Evolutionary conservation across 2,888 invertebrate species (phyloP).

Genomic region (Andrena dorsata): DNA sequence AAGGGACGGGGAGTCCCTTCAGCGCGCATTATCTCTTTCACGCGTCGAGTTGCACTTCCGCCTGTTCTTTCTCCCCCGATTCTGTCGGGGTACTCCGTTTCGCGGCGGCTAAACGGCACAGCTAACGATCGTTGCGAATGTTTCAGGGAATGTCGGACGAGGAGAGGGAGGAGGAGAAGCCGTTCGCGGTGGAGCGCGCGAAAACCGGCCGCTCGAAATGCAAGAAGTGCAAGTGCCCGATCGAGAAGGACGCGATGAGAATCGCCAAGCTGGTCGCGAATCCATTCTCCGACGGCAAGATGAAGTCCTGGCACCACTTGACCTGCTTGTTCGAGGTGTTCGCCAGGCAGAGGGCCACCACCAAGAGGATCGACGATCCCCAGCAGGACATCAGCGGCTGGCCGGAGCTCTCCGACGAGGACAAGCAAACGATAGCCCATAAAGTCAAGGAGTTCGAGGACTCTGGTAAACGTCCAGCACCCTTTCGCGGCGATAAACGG

Average conservation of each 20-base stretch:
- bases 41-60: background rate
- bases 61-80: background rate
- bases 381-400: conserved; percentile 93
- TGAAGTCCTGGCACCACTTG: conserved; percentile 95
- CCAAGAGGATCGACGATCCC: conserved; percentile 92
- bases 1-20: no score
- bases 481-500: background rate
- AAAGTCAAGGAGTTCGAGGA: conserved; percentile 89
- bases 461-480: conserved; percentile 68
- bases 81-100: background rate
- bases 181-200: conserved; percentile 91
- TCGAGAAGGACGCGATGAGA: conserved; percentile 90
- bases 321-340: conserved; percentile 93
- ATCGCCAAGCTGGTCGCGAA: conserved; percentile 92
- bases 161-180: conserved; percentile 85
- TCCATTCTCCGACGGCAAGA: conserved; percentile 91
- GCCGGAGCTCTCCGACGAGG: conserved; percentile 88
- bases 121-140: background rate
- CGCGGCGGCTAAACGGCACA: background rate
- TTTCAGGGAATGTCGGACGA: conserved; percentile 80
- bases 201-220: conserved; percentile 93
- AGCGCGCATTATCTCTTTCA: background rate
- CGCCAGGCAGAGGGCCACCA: conserved; percentile 91
- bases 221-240: conserved; percentile 94
- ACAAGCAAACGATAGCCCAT: conserved; percentile 88